Base-by-base conservation (phyloP, 37 sponge, comb jelly and placozoan species). In the Hormiphora californensis region DNA sequence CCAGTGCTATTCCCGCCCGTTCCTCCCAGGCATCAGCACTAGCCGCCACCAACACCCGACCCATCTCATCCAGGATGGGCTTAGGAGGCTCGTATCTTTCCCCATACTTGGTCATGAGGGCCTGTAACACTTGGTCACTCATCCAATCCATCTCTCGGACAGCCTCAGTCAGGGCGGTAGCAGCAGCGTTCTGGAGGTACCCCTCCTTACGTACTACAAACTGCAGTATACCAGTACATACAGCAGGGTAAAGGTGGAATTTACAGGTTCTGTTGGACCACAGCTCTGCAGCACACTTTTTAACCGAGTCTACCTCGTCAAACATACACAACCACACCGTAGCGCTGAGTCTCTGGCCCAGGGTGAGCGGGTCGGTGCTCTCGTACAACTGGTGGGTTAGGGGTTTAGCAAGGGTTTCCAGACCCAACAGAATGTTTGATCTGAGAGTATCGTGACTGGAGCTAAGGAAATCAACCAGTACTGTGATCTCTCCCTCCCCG, bases 1-100 rank as follows among this genome's bases (percentile, higher is more conserved):
- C 92, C 37, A 87, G 88, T 12, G 93, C 94, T 86, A 96, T 90
- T 51, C 97, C 97, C 85, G 88, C 85, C 30, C 94, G 63, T 27
- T 86, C 85, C 54, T 90, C 91, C 96, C 96, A 95, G 40, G 68
- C 68, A 65, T 95, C 96, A 73, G 81, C 44, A 27, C 46, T 43
- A 43, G 81, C 81, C 25, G 7, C 81, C 1, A 73, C 40, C 44
- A 43, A 11, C 1, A 73, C 46, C 27, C 81, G 32, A 27, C 81
- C 81, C 81, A 73, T 73, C 28, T 73, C 81, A 41, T 73, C 81
- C 5, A 73, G 44, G 0, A 73, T 40, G 21, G 81, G 81, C 4
- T 15, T 33, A 40, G 81, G 81, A 73, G 43, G 3, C 12, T 73
- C 81, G 21, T 43, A 39, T 19, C 43, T 73, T 7, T 19, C 38